Percentiles rank a stretch among this genome's conserved stretches.
Evolutionary conservation across 2,888 invertebrate species (phyloP).

Genomic region (Cataglyphis albicans): DNA sequence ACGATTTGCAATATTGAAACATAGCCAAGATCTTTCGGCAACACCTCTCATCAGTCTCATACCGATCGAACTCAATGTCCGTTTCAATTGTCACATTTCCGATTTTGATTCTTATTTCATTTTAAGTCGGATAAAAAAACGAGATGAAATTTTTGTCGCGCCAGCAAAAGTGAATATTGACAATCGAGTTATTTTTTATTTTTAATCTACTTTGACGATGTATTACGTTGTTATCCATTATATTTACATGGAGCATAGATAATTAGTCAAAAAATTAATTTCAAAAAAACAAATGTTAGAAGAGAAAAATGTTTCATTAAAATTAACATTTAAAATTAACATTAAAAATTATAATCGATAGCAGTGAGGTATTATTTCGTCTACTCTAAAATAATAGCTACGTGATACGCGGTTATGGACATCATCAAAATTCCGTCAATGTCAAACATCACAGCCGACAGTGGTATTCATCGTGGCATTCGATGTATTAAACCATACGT

Average conservation of each 20-base stretch:
- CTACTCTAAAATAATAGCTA: not conserved
- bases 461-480: constrained; percentile 43
- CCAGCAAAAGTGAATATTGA: not conserved
- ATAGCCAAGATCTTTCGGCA: not conserved
- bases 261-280: not conserved
- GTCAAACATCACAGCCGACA: constrained; percentile 34
- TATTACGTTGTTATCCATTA: not conserved
- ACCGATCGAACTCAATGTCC: not conserved
- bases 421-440: constrained; percentile 49
- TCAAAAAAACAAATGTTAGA: too few species aligned
- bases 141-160: constrained; percentile 10
- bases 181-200: constrained; percentile 22
- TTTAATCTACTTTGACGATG: constrained; percentile 11
- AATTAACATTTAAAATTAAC: not conserved
- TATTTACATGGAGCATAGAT: not conserved
- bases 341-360: not conserved
- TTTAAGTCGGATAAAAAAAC: constrained; percentile 46
- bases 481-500: constrained; percentile 54
- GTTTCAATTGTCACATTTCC: constrained; percentile 9
- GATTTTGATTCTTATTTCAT: constrained; percentile 18
- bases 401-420: not conserved
- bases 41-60: not conserved
- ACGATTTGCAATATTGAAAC: constrained; percentile 24
- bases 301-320: not conserved
- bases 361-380: not conserved